Conservation (phyloP, 2,797 vertebrate genomes). For the Phyllotis vaccarum region DNA sequence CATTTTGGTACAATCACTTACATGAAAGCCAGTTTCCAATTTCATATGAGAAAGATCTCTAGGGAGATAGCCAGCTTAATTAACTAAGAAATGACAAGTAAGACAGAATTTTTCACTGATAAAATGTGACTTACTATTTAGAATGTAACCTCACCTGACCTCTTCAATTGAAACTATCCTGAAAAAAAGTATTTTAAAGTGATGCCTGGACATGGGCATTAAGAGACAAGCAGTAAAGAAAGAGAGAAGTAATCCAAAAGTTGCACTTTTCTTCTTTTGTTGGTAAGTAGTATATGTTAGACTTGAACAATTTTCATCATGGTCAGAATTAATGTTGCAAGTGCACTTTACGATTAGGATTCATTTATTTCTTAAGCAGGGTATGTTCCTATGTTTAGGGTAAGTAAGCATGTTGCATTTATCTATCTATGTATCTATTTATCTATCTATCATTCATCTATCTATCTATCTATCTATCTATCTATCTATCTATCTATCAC, state of each 20-base stretch:
- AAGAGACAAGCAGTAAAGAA: conserved; percentile 30
- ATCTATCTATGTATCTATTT: too few species aligned
- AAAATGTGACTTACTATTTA: conserved; percentile 48
- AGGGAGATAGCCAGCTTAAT: conserved; percentile 76
- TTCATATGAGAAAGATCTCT: conserved; percentile 77
- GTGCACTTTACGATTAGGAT: background rate
- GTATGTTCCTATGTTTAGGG: background rate
- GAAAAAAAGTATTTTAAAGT: conserved; percentile 56
- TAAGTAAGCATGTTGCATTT: background rate
- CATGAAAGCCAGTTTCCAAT: conserved; percentile 74
- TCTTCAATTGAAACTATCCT: conserved; percentile 55
- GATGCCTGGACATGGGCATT: background rate
- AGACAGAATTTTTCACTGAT: conserved; percentile 60
- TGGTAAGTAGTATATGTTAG: background rate
- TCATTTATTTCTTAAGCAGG: conserved; percentile 2
- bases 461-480: too few species aligned
- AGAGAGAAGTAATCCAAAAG: background rate
- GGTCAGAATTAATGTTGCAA: conserved; percentile 39
- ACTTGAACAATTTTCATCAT: conserved; percentile 18
- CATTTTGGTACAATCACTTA: conserved; percentile 69
- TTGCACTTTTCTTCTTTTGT: conserved; percentile 39
- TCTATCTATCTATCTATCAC: too few species aligned
- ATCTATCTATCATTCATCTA: too few species aligned
- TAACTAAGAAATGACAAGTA: conserved; percentile 72
- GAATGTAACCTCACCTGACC: conserved; percentile 70